These are phyloP conservation scores for Peromyscus eremicus DNA, from an alignment of 2,797 vertebrate genomes.

Conservation along the genomic window DNA sequence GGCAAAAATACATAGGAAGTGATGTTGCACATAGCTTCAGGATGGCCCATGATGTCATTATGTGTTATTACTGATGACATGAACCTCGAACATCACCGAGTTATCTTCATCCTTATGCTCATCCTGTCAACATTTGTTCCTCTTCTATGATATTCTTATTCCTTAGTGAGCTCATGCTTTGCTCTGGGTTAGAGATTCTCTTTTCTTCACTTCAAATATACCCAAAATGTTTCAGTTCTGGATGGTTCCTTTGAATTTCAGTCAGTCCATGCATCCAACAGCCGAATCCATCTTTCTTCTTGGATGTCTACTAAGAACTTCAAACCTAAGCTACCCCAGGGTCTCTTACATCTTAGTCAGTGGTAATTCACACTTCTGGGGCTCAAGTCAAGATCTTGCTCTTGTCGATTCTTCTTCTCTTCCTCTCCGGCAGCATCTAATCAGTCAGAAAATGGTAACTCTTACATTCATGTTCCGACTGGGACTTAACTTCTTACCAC, in stretches of 20 bases:
- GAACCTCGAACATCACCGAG: constrained; percentile 1
- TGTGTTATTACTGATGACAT: not conserved
- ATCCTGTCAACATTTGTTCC: not conserved
- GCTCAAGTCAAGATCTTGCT: not conserved
- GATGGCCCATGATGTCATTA: not conserved
- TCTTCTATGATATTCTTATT: not conserved
- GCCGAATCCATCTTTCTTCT: constrained; percentile 4
- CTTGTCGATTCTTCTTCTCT: not conserved
- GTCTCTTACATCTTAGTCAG: not conserved
- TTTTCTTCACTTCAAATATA: not conserved
- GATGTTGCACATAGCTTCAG: not conserved
- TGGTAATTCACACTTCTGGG: not conserved
- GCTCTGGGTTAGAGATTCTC: not conserved
- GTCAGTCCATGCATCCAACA: not conserved
- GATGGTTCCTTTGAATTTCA: constrained; percentile 10
- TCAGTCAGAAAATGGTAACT: not conserved
- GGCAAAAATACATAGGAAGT: constrained; percentile 21
- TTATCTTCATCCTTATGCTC: constrained; percentile 16
- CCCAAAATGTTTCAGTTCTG: not conserved
- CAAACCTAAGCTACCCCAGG: constrained; percentile 12
- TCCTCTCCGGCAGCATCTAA: not conserved
- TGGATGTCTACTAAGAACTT: not conserved
- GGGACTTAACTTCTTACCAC: not conserved
- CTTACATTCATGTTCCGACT: not conserved
- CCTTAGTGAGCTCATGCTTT: constrained; percentile 38